phyloP scores from a whole-genome alignment of 2,797 vertebrate genomes.

The Crypturellus tataupa region DNA sequence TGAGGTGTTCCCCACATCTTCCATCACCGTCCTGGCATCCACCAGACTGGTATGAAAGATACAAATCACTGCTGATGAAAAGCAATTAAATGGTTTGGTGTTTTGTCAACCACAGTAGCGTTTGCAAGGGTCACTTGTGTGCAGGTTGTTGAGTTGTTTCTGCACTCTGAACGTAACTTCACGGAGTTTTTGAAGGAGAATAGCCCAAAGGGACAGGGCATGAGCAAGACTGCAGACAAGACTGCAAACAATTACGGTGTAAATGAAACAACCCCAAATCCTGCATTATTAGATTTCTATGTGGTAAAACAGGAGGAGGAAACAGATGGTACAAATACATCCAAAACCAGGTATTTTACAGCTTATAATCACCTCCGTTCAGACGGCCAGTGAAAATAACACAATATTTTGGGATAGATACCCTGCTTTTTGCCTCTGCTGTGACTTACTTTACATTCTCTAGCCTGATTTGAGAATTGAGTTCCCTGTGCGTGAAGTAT shows the following conservation, averaged over 20 bases:
- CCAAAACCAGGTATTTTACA: background rate
- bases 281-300: background rate
- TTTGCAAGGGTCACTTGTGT: background rate
- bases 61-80: background rate
- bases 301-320: background rate
- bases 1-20: background rate
- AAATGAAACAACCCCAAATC: background rate
- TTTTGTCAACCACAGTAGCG: background rate
- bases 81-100: background rate
- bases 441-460: background rate
- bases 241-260: background rate
- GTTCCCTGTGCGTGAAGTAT: background rate
- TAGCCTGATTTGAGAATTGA: background rate
- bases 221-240: background rate
- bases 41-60: rapidly evolving
- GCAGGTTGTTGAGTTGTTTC: background rate
- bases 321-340: background rate
- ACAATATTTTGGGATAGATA: background rate
- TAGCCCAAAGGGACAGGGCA: background rate
- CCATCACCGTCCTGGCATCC: background rate
- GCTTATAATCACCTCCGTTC: background rate
- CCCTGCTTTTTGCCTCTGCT: background rate
- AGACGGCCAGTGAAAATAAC: background rate
- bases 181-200: background rate
- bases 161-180: background rate